phyloP scores from a whole-genome alignment of 2,797 vertebrate genomes.

The Megaceryle alcyon region DNA sequence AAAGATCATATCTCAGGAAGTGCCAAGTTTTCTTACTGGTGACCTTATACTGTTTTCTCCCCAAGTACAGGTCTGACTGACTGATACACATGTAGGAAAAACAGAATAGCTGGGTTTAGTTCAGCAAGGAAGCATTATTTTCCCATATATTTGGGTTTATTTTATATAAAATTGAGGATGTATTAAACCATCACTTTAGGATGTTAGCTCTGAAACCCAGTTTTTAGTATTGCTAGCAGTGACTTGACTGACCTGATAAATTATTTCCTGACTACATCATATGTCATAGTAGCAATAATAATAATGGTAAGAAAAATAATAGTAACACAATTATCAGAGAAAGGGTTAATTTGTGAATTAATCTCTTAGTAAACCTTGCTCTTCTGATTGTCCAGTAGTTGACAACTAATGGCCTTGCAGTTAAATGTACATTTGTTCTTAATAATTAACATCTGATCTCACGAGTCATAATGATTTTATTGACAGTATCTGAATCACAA shows the following conservation, averaged over 20 bases:
- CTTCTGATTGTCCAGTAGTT: slow-evolving; percentile 23
- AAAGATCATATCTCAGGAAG: not conserved
- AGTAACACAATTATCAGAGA: not conserved
- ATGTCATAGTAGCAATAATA: not conserved
- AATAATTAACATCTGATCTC: slow-evolving; percentile 53
- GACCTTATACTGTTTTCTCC: not conserved
- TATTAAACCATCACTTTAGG: not conserved
- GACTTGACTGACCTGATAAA: not conserved
- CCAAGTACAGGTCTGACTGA: not conserved
- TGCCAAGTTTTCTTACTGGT: not conserved
- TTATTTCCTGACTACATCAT: accelerated
- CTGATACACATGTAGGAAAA: not conserved
- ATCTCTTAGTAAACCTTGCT: not conserved
- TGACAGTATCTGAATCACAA: slow-evolving; percentile 50
- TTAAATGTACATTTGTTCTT: slow-evolving; percentile 23
- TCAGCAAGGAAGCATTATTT: not conserved
- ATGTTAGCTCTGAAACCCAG: not conserved
- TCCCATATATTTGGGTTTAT: not conserved
- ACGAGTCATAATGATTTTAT: slow-evolving; percentile 51
- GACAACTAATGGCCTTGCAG: slow-evolving; percentile 20
- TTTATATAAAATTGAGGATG: not conserved
- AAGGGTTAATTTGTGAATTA: not conserved
- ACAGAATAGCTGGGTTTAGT: not conserved
- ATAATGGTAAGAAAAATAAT: not conserved
- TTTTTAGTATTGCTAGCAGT: not conserved